These are phyloP conservation scores for Atlantisia rogersi DNA, from an alignment of 2,113 vertebrate species.

Conservation along the genomic window DNA sequence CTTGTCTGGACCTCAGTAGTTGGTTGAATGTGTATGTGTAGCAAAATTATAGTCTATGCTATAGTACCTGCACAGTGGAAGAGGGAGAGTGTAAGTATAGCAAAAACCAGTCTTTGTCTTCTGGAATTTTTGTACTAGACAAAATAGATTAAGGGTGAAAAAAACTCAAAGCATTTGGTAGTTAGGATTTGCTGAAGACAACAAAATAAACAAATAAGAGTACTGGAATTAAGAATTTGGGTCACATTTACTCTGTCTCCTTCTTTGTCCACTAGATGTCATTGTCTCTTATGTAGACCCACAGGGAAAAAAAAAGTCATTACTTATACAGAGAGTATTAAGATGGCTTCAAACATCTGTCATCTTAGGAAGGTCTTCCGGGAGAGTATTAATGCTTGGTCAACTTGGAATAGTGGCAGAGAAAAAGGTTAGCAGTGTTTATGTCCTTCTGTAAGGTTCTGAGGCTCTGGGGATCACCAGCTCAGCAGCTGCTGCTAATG, in stretches of 20 bases:
- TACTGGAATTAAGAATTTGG: neutral
- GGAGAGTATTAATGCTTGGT: neutral
- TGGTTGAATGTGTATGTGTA: neutral
- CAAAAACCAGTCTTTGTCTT: neutral
- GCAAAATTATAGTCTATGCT: neutral
- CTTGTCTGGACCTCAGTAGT: neutral
- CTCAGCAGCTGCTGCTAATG: neutral
- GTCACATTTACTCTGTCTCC: neutral
- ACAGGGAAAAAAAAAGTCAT: neutral
- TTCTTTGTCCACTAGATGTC: constrained; percentile 29
- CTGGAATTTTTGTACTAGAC: neutral
- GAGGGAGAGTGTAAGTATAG: neutral
- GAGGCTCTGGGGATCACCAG: constrained; percentile 1
- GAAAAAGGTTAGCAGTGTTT: neutral
- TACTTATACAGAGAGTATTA: neutral
- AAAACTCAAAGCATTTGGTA: neutral
- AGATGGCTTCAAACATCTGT: neutral
- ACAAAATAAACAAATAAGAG: neutral
- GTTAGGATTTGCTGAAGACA: neutral
- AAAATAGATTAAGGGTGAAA: neutral
- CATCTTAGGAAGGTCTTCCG: neutral
- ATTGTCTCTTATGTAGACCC: neutral
- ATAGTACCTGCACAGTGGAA: neutral
- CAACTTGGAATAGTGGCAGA: neutral
- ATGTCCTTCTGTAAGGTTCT: neutral